Conservation (phyloP, 1,140 invertebrate genomes). For the Bilobella aurantiaca region DNA sequence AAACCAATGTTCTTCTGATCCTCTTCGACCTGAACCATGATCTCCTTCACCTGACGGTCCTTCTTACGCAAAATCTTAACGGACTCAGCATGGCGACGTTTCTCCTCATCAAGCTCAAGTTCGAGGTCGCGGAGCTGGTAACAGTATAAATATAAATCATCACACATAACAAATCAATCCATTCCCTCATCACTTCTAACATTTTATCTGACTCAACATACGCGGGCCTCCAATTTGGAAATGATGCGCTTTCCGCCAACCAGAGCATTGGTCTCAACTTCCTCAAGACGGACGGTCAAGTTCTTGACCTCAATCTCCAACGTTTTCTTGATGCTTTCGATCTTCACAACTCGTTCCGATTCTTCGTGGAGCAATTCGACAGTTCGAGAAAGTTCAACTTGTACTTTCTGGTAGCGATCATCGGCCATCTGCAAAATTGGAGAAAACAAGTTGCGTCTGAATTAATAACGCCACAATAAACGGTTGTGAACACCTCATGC, state of each 20-base stretch:
- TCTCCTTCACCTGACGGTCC: conserved; percentile 87
- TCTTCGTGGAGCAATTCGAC: conserved; percentile 87
- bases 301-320: conserved; percentile 94
- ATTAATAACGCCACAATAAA: conserved; percentile 22
- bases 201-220: conserved; percentile 38
- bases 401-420: conserved; percentile 83
- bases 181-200: neutral
- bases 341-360: conserved; percentile 90
- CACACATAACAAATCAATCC: too few relatives aligned
- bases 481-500: neutral
- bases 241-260: conserved; percentile 92
- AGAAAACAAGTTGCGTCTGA: too few relatives aligned
- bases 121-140: conserved; percentile 77
- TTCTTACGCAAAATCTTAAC: conserved; percentile 95
- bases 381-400: conserved; percentile 81
- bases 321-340: conserved; percentile 93
- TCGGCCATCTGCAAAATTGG: conserved; percentile 65
- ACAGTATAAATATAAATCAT: neutral
- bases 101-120: conserved; percentile 87
- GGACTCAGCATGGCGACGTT: conserved; percentile 86
- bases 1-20: conserved; percentile 79
- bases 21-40: conserved; percentile 84
- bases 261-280: conserved; percentile 91
- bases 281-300: conserved; percentile 84
- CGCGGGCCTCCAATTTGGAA: conserved; percentile 88